A percentile compares a stretch with the other conserved stretches of the same genome.
Conservation (phyloP, 2,888 invertebrate genomes). For the Pheosia gnoma region DNA sequence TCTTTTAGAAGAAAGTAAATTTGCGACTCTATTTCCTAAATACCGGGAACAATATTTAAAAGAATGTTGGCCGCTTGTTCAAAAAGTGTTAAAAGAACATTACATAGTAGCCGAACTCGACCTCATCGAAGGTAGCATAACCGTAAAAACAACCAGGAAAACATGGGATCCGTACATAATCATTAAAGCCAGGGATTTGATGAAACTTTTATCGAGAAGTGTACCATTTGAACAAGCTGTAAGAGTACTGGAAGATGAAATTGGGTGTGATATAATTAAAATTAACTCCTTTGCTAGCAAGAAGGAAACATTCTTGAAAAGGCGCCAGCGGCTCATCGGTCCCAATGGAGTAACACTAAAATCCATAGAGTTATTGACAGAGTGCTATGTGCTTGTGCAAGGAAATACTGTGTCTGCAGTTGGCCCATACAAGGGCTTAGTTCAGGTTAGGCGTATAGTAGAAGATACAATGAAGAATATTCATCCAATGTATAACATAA, state of each 20-base stretch:
- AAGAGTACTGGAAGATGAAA: constrained; percentile 93
- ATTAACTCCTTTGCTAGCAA: constrained; percentile 95
- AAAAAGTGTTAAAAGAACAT: constrained; percentile 92
- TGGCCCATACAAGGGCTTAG: constrained; percentile 97
- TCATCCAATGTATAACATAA: constrained; percentile 99
- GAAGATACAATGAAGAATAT: constrained; percentile 99
- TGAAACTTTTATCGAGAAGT: constrained; percentile 96
- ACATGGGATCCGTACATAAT: constrained; percentile 99
- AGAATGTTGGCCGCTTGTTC: constrained; percentile 97
- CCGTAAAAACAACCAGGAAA: constrained; percentile 96
- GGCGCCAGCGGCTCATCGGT: constrained; percentile 97
- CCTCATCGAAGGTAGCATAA: constrained; percentile 96
- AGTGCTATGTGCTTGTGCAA: constrained; percentile 98
- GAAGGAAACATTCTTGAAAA: constrained; percentile 96
- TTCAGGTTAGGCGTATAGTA: constrained; percentile 94
- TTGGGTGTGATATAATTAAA: constrained; percentile 97
- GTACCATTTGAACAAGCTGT: constrained; percentile 98
- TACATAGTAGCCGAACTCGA: constrained; percentile 94
- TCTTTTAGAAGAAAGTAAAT: constrained; percentile 96
- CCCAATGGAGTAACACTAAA: constrained; percentile 99
- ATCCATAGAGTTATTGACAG: constrained; percentile 97
- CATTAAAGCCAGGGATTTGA: constrained; percentile 97
- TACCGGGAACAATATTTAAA: constrained; percentile 98
- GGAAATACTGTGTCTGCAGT: constrained; percentile 98
- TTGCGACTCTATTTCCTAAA: constrained; percentile 98